These are phyloP conservation scores for Pteropus alecto DNA, from an alignment of 2,113 vertebrate species.

Conservation along the genomic window DNA sequence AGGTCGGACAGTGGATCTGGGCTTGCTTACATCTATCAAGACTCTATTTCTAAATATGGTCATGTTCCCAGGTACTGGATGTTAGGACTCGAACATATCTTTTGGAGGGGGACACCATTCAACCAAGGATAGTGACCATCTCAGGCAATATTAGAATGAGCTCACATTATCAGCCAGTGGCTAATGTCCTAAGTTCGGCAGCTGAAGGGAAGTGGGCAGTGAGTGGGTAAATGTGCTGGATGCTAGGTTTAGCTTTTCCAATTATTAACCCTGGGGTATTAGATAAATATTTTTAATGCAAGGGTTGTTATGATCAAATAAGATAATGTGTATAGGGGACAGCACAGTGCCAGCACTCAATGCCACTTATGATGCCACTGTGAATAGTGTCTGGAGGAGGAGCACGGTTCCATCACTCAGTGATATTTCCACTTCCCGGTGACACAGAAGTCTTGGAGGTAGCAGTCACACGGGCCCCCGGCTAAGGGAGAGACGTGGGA, in stretches of 20 bases:
- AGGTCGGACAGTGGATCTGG: neutral
- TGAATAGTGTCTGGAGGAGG: neutral
- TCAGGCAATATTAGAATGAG: neutral
- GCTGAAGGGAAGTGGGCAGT: fast-evolving
- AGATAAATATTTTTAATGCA: neutral
- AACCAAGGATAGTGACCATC: fast-evolving
- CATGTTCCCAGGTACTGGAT: neutral
- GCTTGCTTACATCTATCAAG: neutral
- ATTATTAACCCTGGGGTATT: neutral
- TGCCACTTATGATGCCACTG: fast-evolving
- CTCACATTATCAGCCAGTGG: neutral
- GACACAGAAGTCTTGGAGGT: neutral
- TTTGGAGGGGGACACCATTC: neutral
- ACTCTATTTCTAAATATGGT: neutral
- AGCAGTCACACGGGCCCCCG: neutral
- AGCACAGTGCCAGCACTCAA: fast-evolving
- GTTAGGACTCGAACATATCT: neutral
- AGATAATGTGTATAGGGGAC: neutral
- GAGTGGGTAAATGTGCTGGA: neutral
- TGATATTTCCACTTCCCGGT: neutral
- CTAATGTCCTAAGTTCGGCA: neutral
- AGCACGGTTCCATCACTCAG: neutral
- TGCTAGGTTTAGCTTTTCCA: neutral
- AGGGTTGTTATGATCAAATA: neutral
- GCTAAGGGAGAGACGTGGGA: conserved; percentile 26